These are phyloP conservation scores for Acropora yongei DNA, from an alignment of 64 coral and sea anemone genomes.

Conservation along the genomic window DNA sequence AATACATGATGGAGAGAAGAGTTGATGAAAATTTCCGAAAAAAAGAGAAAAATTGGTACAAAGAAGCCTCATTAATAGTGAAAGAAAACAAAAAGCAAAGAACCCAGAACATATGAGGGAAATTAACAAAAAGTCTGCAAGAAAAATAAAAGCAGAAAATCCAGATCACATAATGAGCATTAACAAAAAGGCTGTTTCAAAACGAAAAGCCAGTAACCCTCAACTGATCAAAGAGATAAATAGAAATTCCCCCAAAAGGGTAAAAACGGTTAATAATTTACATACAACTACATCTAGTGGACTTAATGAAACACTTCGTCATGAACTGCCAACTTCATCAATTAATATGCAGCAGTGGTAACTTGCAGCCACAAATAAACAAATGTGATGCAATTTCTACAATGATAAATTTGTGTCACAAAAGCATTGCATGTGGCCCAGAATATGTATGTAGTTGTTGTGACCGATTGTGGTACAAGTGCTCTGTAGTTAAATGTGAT, in stretches of 20 bases:
- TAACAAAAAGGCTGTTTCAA: conserved; percentile 2
- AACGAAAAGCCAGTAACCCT: not conserved
- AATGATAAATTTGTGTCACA: conserved; percentile 54
- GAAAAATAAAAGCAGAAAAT: not conserved
- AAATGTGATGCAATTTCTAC: not conserved
- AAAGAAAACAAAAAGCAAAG: not conserved
- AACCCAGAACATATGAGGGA: not conserved
- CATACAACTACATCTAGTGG: not conserved
- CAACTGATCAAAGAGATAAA: conserved; percentile 14
- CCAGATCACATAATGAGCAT: not conserved
- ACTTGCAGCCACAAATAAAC: conserved; percentile 15
- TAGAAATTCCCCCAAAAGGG: not conserved
- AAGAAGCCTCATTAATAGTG: not conserved
- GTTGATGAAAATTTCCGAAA: conserved; percentile 19
- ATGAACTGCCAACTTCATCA: conserved; percentile 4
- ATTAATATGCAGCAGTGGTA: not conserved
- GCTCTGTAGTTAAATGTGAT: conserved; percentile 69
- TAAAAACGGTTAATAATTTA: conserved; percentile 8
- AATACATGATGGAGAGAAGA: conserved; percentile 13
- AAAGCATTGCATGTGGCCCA: conserved; percentile 65
- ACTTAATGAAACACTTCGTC: not conserved
- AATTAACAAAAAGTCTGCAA: conserved; percentile 11
- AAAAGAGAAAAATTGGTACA: not conserved
- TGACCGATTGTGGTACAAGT: conserved; percentile 78
- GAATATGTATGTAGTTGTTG: conserved; percentile 81